phyloP scores from a whole-genome alignment of 2,888 invertebrate genomes.

The Drosophila putrida region DNA sequence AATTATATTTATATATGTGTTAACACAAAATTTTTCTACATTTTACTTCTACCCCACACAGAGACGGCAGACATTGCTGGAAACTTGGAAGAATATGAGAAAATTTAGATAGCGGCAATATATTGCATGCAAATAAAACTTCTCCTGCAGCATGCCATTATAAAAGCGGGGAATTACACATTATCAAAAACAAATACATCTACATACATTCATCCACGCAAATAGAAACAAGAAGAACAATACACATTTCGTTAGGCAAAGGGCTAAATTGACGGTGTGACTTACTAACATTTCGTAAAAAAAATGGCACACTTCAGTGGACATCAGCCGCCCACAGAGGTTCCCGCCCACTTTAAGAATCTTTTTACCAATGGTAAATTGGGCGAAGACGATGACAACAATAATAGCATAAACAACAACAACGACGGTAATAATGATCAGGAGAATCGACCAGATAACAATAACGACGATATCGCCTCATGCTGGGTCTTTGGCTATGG shows the following conservation, averaged over 20 bases:
- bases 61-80: slow-evolving; percentile 23
- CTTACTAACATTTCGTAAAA: slow-evolving; percentile 12
- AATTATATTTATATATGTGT: slow-evolving; percentile 20
- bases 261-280: slow-evolving; percentile 34
- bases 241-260: slow-evolving; percentile 31
- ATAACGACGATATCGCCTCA: slow-evolving; percentile 55
- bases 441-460: slow-evolving; percentile 53
- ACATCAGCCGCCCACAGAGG: slow-evolving; percentile 53
- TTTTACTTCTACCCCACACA: slow-evolving; percentile 21
- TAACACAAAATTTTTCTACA: slow-evolving; percentile 5
- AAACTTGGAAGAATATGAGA: slow-evolving; percentile 42
- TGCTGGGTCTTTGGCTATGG: slow-evolving; percentile 98
- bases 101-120: slow-evolving; percentile 33
- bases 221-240: slow-evolving; percentile 3
- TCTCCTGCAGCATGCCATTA: slow-evolving; percentile 55
- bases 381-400: slow-evolving; percentile 55
- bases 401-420: slow-evolving; percentile 21
- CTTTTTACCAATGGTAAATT: slow-evolving; percentile 78
- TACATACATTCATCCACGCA: slow-evolving; percentile 6
- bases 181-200: slow-evolving; percentile 10
- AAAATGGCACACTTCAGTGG: slow-evolving; percentile 72
- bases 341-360: slow-evolving; percentile 80
- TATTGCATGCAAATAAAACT: slow-evolving; percentile 34
- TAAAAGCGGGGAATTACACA: slow-evolving; percentile 30
- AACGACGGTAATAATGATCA: slow-evolving; percentile 42